A percentile compares a stretch with the other conserved stretches of the same genome.
Conservation (phyloP, 2,888 invertebrate species). For the Agonopterix heracliana region DNA sequence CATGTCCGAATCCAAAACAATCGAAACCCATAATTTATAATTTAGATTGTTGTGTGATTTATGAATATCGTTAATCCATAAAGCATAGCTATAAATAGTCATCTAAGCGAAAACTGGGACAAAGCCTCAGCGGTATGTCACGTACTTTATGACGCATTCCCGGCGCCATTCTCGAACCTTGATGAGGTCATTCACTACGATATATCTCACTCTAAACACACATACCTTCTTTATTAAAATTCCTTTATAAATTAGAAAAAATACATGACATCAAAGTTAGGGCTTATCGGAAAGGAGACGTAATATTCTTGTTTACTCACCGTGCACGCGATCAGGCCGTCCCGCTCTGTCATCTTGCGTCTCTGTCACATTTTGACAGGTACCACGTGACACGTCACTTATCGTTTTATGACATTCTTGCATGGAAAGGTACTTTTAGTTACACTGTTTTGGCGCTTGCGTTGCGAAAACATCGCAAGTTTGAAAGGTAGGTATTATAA, state of each 20-base stretch:
- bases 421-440: neutral
- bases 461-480: too few relatives aligned
- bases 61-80: slow-evolving; percentile 4
- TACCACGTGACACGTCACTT: slow-evolving; percentile 38
- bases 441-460: neutral
- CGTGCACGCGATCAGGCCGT: slow-evolving; percentile 31
- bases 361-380: slow-evolving; percentile 63
- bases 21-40: too few relatives aligned
- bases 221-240: slow-evolving; percentile 37
- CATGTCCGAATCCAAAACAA: too few relatives aligned
- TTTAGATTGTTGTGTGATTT: neutral
- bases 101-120: slow-evolving; percentile 30
- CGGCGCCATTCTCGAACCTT: slow-evolving; percentile 39
- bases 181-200: slow-evolving; percentile 40
- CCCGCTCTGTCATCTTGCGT: slow-evolving; percentile 32
- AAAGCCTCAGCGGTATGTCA: slow-evolving; percentile 33
- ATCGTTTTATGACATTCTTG: neutral
- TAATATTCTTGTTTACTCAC: slow-evolving; percentile 41
- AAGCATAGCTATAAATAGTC: slow-evolving; percentile 9
- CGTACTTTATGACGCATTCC: slow-evolving; percentile 47
- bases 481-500: slow-evolving; percentile 6
- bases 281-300: slow-evolving; percentile 12
- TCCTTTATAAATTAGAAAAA: slow-evolving; percentile 16
- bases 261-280: slow-evolving; percentile 5
- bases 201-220: slow-evolving; percentile 26